Conservation (phyloP, 2,888 invertebrate species). For the Crioceris asparagi region DNA sequence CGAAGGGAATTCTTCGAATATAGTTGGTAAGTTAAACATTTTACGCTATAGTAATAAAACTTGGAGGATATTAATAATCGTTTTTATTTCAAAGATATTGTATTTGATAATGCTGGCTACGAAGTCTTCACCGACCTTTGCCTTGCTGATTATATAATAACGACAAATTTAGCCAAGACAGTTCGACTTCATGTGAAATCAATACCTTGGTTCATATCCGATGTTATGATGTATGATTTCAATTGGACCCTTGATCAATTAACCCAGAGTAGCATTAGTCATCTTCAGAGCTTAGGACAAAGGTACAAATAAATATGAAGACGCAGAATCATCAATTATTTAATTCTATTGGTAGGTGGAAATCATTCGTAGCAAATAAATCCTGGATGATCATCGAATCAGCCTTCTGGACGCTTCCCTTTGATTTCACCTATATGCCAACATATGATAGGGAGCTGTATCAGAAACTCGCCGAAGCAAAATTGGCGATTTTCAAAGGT, state of each 20-base stretch:
- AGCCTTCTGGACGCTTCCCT: conserved; percentile 81
- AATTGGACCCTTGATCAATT: conserved; percentile 51
- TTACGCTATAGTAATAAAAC: neutral
- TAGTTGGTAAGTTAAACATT: conserved; percentile 22
- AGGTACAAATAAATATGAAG: no score
- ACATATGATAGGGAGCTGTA: conserved; percentile 57
- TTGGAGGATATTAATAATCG: neutral
- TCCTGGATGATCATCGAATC: conserved; percentile 44
- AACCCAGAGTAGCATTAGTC: no score
- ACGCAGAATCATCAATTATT: conserved; percentile 25
- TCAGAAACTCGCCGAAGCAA: conserved; percentile 53
- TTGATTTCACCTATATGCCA: conserved; percentile 69
- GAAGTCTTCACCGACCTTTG: conserved; percentile 86
- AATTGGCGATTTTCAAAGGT: conserved; percentile 67
- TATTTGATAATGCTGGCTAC: conserved; percentile 90
- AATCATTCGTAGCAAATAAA: conserved; percentile 42
- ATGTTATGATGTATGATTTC: conserved; percentile 69
- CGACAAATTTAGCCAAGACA: conserved; percentile 46
- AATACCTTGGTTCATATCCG: conserved; percentile 95
- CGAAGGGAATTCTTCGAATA: conserved; percentile 13
- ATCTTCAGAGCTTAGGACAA: no score
- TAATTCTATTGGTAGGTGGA: conserved; percentile 49
- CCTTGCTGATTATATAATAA: conserved; percentile 68
- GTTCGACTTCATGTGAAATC: conserved; percentile 77
- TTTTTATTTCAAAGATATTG: conserved; percentile 17